Evolutionary conservation across 2,113 vertebrate genomes (phyloP), one percentile per base, ranked within the genome.

Genomic region (Lampris incognitus): DNA sequence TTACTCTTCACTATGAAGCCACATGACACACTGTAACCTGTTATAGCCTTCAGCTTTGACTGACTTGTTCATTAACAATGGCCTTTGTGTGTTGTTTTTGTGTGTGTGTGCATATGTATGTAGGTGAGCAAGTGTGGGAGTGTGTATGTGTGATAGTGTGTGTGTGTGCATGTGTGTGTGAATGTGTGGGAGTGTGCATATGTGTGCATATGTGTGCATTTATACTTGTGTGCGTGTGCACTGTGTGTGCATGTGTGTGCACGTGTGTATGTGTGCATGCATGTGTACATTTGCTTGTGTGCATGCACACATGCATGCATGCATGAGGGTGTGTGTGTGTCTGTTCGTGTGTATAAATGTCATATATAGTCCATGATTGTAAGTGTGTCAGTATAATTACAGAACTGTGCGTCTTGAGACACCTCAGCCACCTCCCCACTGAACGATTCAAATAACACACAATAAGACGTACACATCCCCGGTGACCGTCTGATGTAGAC

Each of bases 361-460:
- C 24, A 24, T 24, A 85, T 37, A 11, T 7, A 63, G 39, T 46
- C 49, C 52, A 24, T n/a, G 44, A 7, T 39, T 44, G 56, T 46
- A 13, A 82, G 68, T 56, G 66, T 56, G 44, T 58, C 78, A 72
- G 59, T 83, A 46, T 38, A 42, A 24, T 24, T 24, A 24, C 24
- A 61, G 54, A 64, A 80, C 82, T 72, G 46, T 36, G 9, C 77
- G 40, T 72, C 76, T 76, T 83, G 72, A 55, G 49, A 77, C 56
- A 37, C 70, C 10, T 39, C 42, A 42, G 5, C 39, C 39, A 10
- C 11, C 40, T 48, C 71, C 84, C 79, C 13, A 58, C 72, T 50
- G 85, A 41, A 85, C 64, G 74, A 76, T 89, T 83, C 76, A 84
- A 61, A 67, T 8, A 1, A 42, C 64, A 56, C 74, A 77, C 83